These are phyloP conservation scores for Fregetta grallaria DNA, from an alignment of 2,113 vertebrate genomes.

Conservation along the genomic window DNA sequence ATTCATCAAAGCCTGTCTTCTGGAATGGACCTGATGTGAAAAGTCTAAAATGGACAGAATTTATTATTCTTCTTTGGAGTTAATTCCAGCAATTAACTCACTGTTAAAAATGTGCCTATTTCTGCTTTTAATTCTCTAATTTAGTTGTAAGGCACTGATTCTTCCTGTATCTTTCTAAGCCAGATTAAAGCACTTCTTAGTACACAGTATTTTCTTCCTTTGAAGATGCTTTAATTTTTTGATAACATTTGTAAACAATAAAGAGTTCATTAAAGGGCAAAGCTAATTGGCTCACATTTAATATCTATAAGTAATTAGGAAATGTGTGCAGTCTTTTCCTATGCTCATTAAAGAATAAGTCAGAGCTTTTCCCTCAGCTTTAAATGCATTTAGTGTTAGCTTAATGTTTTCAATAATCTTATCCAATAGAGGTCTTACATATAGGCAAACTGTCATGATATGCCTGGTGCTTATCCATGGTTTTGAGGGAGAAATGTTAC, in stretches of 20 bases:
- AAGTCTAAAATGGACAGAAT: not conserved
- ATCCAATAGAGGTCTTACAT: not conserved
- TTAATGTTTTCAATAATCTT: not conserved
- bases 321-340: not conserved
- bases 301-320: not conserved
- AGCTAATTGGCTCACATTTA: not conserved
- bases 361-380: not conserved
- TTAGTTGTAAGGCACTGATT: not conserved
- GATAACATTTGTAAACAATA: not conserved
- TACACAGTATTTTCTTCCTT: not conserved
- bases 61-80: not conserved
- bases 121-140: not conserved
- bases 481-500: not conserved
- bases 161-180: not conserved
- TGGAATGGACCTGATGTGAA: not conserved
- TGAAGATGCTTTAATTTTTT: not conserved
- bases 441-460: not conserved
- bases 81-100: not conserved
- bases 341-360: not conserved
- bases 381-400: not conserved
- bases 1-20: not conserved
- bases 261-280: not conserved
- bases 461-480: not conserved
- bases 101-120: not conserved
- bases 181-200: not conserved